These are phyloP conservation scores for Ceratosolen solmsi DNA, from an alignment of 1,140 invertebrate species.

Conservation along the genomic window DNA sequence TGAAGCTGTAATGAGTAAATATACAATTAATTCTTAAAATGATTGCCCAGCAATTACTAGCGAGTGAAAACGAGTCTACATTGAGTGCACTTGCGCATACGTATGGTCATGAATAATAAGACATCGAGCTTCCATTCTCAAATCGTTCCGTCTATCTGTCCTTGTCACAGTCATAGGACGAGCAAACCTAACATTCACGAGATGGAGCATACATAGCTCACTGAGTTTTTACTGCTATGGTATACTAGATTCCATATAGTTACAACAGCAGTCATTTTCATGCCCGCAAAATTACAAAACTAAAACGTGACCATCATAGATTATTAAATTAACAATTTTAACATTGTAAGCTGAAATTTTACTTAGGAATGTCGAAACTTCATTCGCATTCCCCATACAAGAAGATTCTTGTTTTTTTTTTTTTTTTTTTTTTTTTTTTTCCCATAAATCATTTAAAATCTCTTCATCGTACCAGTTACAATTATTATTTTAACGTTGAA, in stretches of 20 bases:
- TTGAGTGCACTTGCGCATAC: background rate
- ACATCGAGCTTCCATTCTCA: background rate
- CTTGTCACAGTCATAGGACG: no score
- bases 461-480: no score
- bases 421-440: no score
- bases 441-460: no score
- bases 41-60: background rate
- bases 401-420: background rate
- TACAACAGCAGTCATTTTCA: background rate
- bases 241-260: background rate
- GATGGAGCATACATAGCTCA: background rate
- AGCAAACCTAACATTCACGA: background rate
- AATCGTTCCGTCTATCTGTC: background rate
- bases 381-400: background rate
- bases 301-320: background rate
- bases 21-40: constrained; percentile 1
- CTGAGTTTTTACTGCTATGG: background rate
- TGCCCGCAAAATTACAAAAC: background rate
- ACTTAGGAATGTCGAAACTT: background rate
- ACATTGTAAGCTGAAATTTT: background rate
- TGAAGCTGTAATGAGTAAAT: background rate
- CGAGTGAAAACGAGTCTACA: background rate
- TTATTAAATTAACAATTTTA: background rate
- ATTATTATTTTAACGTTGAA: background rate
- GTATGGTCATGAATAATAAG: background rate